Conservation (phyloP, 2,888 invertebrate species). For the Lagria hirta region DNA sequence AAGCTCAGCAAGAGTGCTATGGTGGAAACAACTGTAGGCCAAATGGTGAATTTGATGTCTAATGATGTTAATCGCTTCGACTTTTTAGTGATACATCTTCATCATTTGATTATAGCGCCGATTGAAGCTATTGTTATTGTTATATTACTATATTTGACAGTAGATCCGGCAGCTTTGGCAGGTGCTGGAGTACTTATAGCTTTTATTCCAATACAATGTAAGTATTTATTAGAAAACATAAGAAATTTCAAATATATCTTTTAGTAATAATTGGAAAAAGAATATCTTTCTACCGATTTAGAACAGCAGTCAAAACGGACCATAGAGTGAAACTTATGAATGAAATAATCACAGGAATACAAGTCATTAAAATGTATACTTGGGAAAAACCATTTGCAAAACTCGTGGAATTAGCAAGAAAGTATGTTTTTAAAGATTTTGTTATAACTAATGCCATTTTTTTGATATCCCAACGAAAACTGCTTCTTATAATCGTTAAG, state of each 20-base stretch:
- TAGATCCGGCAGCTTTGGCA: conserved; percentile 58
- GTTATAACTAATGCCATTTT: too few species aligned
- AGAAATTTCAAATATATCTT: conserved; percentile 18
- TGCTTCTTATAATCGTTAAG: too few species aligned
- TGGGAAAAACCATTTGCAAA: conserved; percentile 69
- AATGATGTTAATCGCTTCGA: conserved; percentile 89
- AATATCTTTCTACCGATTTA: conserved; percentile 48
- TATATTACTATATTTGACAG: conserved; percentile 64
- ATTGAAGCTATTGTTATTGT: conserved; percentile 73
- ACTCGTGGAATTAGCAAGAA: conserved; percentile 50
- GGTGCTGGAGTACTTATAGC: conserved; percentile 58
- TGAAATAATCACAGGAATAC: conserved; percentile 68
- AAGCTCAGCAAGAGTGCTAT: conserved; percentile 78
- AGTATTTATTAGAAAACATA: conserved; percentile 27
- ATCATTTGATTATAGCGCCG: conserved; percentile 80
- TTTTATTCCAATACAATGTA: conserved; percentile 56
- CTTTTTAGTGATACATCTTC: conserved; percentile 73
- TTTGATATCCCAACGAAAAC: too few species aligned
- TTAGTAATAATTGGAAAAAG: conserved; percentile 41
- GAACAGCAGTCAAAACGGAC: conserved; percentile 58
- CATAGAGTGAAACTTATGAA: conserved; percentile 68
- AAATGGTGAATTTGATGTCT: conserved; percentile 61
- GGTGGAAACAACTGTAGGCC: conserved; percentile 77
- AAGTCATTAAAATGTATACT: conserved; percentile 74
- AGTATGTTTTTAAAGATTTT: conserved; percentile 27